phyloP scores from a whole-genome alignment of 2,797 vertebrate species.

The Ceyx erithaca region DNA sequence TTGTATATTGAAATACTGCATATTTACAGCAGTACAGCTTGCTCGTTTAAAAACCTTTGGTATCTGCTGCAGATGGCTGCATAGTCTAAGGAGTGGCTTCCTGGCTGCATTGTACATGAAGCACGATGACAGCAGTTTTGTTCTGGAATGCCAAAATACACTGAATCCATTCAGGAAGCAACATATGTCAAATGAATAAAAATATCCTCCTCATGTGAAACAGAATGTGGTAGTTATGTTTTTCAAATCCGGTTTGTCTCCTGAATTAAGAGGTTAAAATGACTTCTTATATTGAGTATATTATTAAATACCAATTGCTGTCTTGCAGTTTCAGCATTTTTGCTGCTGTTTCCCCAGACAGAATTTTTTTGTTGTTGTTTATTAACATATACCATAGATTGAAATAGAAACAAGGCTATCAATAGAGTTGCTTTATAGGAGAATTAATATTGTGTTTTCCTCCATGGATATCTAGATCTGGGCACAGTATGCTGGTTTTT shows the following conservation, averaged over 20 bases:
- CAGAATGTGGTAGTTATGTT: background rate
- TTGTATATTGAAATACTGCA: background rate
- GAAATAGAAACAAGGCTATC: background rate
- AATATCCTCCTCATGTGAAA: background rate
- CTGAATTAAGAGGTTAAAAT: background rate
- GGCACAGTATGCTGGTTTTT: background rate
- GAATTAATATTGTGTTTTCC: background rate
- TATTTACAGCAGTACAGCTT: conserved; percentile 26
- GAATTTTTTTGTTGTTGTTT: background rate
- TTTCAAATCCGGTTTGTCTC: background rate
- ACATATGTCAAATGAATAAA: conserved; percentile 54
- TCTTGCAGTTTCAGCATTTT: background rate
- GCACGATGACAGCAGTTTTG: conserved; percentile 27
- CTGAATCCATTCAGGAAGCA: conserved; percentile 51
- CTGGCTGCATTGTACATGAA: conserved; percentile 50
- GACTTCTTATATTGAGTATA: background rate
- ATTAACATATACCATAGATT: background rate
- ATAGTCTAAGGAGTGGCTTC: conserved; percentile 64
- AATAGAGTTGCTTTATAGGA: background rate
- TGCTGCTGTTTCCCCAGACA: background rate
- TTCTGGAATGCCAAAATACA: conserved; percentile 52
- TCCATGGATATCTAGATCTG: background rate
- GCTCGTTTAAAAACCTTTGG: conserved; percentile 31
- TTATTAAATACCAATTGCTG: background rate
- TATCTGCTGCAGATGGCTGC: conserved; percentile 57